Base-by-base conservation (phyloP, 2,888 invertebrate genomes). In the Clusia tigrina region DNA sequence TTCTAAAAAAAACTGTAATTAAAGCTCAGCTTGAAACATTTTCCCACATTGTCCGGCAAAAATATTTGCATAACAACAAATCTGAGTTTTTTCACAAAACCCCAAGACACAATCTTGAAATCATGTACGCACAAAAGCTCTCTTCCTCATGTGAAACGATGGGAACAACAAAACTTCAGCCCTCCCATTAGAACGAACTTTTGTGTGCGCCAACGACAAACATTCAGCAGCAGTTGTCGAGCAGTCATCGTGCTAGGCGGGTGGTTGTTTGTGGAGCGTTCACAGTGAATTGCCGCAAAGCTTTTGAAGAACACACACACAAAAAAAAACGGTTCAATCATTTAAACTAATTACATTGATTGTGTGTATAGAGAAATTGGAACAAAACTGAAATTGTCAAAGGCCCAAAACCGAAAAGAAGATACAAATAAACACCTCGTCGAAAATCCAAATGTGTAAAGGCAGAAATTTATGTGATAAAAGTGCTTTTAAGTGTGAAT, bases 201-300 rank as follows among this genome's bases (percentile, higher is more conserved):
- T 15, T 54, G n/a, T n/a, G n/a, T n/a, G n/a, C n/a, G 32, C 32
- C 32, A 38, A 15, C 6, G 15, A 9, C 53, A n/a, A 46, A 26
- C 15, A 42, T 24, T 1, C 25, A 9, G 37, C 68, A 70, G 69
- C 79, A 81, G 80, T 82, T 78, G 79, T 71, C 69, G 74, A 78
- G 76, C 74, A 81, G 81, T 76, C 75, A 73, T 76, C 73, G 75
- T 71, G 69, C 71, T 62, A 71, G 74, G 71, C 77, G 76, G 76
- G 76, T 73, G 80, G 67, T 67, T 68, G 61, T 54, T 60, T n/a
- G n/a, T n/a, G n/a, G n/a, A n/a, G n/a, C n/a, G n/a, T n/a, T n/a
- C n/a, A n/a, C n/a, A n/a, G n/a, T n/a, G 9, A 37, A 37, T 15
- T 37, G 15, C 15, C 37, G 17, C 17, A 59, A 62, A 57, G 23